Evolutionary conservation across 2,888 invertebrate species (phyloP), one percentile per base, ranked within the genome.

Genomic region (Tryphoninae sp.): DNA sequence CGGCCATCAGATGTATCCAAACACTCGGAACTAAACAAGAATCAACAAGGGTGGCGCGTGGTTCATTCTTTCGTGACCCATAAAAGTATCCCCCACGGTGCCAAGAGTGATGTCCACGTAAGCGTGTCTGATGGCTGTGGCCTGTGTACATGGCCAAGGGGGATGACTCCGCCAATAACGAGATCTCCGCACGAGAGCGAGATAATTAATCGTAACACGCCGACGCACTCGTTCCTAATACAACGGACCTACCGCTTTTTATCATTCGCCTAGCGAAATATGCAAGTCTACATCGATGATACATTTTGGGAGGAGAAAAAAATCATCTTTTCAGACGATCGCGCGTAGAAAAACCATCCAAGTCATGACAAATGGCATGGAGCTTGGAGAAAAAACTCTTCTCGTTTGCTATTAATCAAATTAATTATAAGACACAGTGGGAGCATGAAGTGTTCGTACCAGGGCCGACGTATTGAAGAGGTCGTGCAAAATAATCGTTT

Each of bases 191-290:
- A 75, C 81, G 81, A 74, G 74, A 74, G 59, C 69, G 73, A 72
- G 78, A 81, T 75, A 78, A 81, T 81, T 81, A 81, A 81, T 81
- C 78, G 78, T 53, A 75, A 81, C 69, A 53, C 69, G 67, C 45
- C 65, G 69, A 78, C 78, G 75, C 51, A 33, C 75, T 75, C 80
- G 69, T 69, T 23, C 53, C 53, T 33, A 45, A 11, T 13, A 13
- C 13, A 45, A 45, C 13, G 13, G 45, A 9, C 13, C 13, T 45
- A 45, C 45, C 3, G 11, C 11, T 45, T 9, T 45, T 13, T 3
- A 13, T 45, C 3, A 2, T 45, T 3, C 13, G 11, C 33, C 33
- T 45, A 45, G 11, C 45, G 45, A 13, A 13, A 45, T 1, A 45
- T 45, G 7, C 45, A 13, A 13, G 45, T 13, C 9, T 13, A 13